phyloP scores from a whole-genome alignment of 2,888 invertebrate genomes.

The Beris chalybata region DNA sequence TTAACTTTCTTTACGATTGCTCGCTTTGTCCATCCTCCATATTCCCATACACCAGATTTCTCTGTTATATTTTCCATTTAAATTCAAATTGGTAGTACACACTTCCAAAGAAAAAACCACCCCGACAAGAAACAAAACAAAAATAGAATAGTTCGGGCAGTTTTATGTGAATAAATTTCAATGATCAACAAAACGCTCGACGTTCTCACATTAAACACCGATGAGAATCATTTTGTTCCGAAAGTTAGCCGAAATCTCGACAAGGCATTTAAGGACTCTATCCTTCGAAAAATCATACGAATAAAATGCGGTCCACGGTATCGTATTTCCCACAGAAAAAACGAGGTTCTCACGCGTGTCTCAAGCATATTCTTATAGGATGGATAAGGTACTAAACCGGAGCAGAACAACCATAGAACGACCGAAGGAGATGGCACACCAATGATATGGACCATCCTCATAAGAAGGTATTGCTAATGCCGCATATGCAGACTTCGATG shows the following conservation, averaged over 20 bases:
- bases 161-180: conserved; percentile 30
- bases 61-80: too few species aligned
- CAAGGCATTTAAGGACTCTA: conserved; percentile 7
- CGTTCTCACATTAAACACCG: conserved; percentile 1
- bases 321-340: conserved; percentile 37
- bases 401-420: conserved; percentile 18
- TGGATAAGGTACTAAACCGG: conserved; percentile 14
- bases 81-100: too few species aligned
- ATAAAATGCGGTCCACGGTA: conserved; percentile 31
- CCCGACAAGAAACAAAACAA: conserved; percentile 4
- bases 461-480: conserved; percentile 14
- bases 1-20: too few species aligned
- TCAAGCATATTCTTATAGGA: not conserved
- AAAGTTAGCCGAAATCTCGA: conserved; percentile 14
- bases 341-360: conserved; percentile 32
- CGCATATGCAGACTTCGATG: conserved; percentile 14
- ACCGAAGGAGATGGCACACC: conserved; percentile 13
- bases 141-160: conserved; percentile 3
- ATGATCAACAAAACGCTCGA: conserved; percentile 19
- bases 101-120: too few species aligned
- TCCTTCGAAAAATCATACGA: conserved; percentile 19
- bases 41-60: too few species aligned
- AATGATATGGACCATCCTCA: conserved; percentile 16
- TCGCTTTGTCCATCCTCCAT: too few species aligned
- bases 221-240: conserved; percentile 13